Evolutionary conservation across 2,797 vertebrate species (phyloP).

Genomic region (Tapera naevia): DNA sequence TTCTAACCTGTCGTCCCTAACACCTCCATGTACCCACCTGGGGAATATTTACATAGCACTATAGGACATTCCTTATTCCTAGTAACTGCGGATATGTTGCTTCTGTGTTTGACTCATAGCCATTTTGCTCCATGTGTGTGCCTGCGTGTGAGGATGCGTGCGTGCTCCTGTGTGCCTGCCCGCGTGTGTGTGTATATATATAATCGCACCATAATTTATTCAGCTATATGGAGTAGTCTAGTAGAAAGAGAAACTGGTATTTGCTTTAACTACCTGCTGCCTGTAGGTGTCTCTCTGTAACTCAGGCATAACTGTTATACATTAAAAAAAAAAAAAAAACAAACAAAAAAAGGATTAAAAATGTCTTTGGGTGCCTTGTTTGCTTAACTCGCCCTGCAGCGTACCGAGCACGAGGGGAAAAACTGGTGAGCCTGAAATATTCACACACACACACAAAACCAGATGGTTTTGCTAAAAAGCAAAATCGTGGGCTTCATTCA

Average conservation of each 20-base stretch:
- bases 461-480: background rate
- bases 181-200: constrained; percentile 83
- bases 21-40: constrained; percentile 21
- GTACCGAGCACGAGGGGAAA: background rate
- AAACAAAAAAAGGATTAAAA: constrained; percentile 80
- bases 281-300: constrained; percentile 99
- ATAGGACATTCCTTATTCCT: constrained; percentile 69
- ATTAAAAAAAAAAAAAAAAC: constrained; percentile 94
- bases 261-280: constrained; percentile 99
- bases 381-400: background rate
- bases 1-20: constrained; percentile 57
- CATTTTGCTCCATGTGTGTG: constrained; percentile 60
- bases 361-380: constrained; percentile 17
- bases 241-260: constrained; percentile 94
- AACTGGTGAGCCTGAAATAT: background rate
- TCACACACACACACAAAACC: accelerated
- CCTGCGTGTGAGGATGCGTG: background rate
- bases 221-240: constrained; percentile 98
- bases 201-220: constrained; percentile 99
- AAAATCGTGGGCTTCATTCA: background rate
- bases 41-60: constrained; percentile 48
- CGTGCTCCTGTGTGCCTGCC: background rate
- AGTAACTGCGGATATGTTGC: constrained; percentile 57
- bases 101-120: constrained; percentile 72
- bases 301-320: constrained; percentile 98